Base-by-base conservation (phyloP, 2,797 vertebrate species). In the Notamacropus eugenii region DNA sequence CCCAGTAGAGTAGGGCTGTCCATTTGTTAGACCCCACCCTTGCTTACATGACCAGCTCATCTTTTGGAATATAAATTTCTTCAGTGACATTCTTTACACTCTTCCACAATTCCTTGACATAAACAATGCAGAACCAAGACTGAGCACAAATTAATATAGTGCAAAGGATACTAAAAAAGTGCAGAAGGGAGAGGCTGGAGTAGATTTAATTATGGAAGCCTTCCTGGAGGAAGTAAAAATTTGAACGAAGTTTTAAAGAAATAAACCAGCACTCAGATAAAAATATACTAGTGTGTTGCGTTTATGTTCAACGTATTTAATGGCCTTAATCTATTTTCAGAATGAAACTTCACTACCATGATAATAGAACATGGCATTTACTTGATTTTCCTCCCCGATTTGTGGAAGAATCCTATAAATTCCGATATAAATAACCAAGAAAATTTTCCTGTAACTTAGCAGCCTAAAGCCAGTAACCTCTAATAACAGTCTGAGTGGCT, bases 341-440 rank as follows among this genome's bases (percentile, higher is more conserved):
- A 98, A 82, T 97, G 96, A 93, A 97, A 97, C 97, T 97, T 96
- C 94, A 94, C 95, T 96, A 95, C 96, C 91, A 95, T 1, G 93
- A 98, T 97, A 97, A 97, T 97, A 94, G 96, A 96, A 97, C 97
- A 96, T 98, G 98, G 96, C 96, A 93, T 96, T 98, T 97, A 97
- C 98, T 97, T 94, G 97, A 93, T 93, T 96, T 97, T 97, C 97
- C 96, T 98, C 95, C 91, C 93, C 91, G 0, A 55, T 96, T 97
- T 98, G 95, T 96, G 94, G 97, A 97, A 98, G 96, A 97, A 97
- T 96, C 96, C 97, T 97, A 94, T 96, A 97, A 98, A 94, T 95
- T 97, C 58, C 31, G 98, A 98, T 97, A 97, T 97, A 98, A 98
- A 98, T 98, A 98, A 95, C 59, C 40, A 67, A 56, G 92, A 52